These are phyloP conservation scores for Clarias fuscus DNA, from an alignment of 2,797 vertebrate genomes.

Conservation along the genomic window DNA sequence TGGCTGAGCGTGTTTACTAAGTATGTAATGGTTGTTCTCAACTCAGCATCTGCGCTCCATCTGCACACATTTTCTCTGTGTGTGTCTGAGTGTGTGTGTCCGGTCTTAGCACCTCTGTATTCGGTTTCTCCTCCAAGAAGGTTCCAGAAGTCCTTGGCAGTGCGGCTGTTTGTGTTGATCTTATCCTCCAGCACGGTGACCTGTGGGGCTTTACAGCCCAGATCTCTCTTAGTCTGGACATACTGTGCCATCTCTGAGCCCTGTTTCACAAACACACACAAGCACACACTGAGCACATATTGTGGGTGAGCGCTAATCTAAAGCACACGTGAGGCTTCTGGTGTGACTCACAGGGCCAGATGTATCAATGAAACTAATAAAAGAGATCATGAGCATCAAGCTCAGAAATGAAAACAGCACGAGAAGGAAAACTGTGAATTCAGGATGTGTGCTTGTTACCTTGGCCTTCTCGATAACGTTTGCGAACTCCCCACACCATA, in stretches of 20 bases:
- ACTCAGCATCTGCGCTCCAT: constrained; percentile 33
- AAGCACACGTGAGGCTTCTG: constrained; percentile 31
- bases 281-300: neutral
- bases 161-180: constrained; percentile 75
- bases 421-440: constrained; percentile 11
- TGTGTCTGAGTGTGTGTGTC: neutral
- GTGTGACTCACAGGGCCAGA: constrained; percentile 28
- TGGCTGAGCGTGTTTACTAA: constrained; percentile 27
- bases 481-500: constrained; percentile 82
- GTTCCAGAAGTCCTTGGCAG: constrained; percentile 80
- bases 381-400: constrained; percentile 5
- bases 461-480: constrained; percentile 84
- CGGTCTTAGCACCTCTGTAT: constrained; percentile 73
- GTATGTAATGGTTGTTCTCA: constrained; percentile 14
- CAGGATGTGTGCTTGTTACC: constrained; percentile 60
- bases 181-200: constrained; percentile 80
- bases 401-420: neutral
- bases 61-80: neutral
- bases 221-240: constrained; percentile 80
- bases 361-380: constrained; percentile 30
- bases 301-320: constrained; percentile 24
- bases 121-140: constrained; percentile 75
- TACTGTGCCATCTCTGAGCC: constrained; percentile 79
- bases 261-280: constrained; percentile 59
- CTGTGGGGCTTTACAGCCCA: constrained; percentile 79